Evolutionary conservation across 2,113 vertebrate species (phyloP), one percentile per base, ranked within the genome.

Genomic region (Xerus inauris): DNA sequence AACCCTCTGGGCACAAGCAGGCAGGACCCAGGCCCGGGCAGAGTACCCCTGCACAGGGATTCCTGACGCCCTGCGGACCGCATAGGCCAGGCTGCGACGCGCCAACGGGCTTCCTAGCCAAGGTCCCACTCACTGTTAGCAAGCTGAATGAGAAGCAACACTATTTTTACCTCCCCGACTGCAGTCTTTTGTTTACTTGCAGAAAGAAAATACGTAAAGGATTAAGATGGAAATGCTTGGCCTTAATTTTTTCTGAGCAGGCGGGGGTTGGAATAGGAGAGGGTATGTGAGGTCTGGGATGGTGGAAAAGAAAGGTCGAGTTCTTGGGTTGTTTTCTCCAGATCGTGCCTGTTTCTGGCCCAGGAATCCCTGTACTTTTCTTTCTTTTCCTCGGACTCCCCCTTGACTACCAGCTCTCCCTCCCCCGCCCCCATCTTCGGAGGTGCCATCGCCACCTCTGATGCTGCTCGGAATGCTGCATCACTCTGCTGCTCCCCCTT

Each of bases 391-490:
- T 45, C 22, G 2, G 45, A 45, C 81, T 80, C 22, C 69, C 45
- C 69, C 13, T 30, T 59, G 38, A 17, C 73, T 73, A 51, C 51
- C 20, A 17, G 22, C 12, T 11, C 82, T 20, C 47, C 57, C 35
- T 30, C 20, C 57, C 76, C 54, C 17, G 45, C 47, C 65, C 54
- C 40, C 86, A 35, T 57, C 35, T 49, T 87, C 67, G 62, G 88
- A 89, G 90, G 94, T 79, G 87, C 92, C 65, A n/a, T 88, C 30
- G 47, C 87, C 95, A 47, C 96, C 77, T 92, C 73, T 30, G 81
- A 73, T 47, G 93, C 69, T 32, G 94, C 92, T 75, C 19, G 94
- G 94, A 95, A 79, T 98, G 98, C 98, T 95, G 97, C 96, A 98
- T 97, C 98, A 96, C 97, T 82, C 95, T 57, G 94, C 93, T 57